Evolutionary conservation across 2,113 vertebrate genomes (phyloP).

Genomic region (Erythrocercus mccallii): DNA sequence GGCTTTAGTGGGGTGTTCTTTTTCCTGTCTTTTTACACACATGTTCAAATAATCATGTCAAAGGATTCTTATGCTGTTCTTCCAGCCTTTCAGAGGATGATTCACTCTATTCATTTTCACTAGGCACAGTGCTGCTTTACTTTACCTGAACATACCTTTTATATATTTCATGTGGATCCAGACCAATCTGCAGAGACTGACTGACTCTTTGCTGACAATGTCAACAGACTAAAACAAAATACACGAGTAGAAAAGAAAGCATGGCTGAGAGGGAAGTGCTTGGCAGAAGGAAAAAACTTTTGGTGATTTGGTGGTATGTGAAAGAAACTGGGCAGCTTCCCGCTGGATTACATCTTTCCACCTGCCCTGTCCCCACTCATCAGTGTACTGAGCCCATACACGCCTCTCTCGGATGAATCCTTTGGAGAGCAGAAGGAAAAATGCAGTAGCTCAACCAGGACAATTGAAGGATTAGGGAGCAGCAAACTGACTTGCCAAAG

Average conservation of each 20-base stretch:
- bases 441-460: not conserved
- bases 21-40: slow-evolving; percentile 49
- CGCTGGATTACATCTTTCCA: not conserved
- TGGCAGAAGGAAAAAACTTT: slow-evolving; percentile 1
- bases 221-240: slow-evolving; percentile 59
- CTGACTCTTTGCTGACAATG: slow-evolving; percentile 18
- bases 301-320: slow-evolving; percentile 1
- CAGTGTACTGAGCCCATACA: not conserved
- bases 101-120: slow-evolving; percentile 58
- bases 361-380: not conserved
- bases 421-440: not conserved
- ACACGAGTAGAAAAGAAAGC: not conserved
- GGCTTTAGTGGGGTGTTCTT: slow-evolving; percentile 30
- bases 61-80: slow-evolving; percentile 39
- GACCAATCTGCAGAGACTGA: not conserved
- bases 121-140: slow-evolving; percentile 13
- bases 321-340: slow-evolving; percentile 12
- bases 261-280: not conserved
- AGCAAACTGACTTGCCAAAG: not conserved
- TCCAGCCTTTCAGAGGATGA: slow-evolving; percentile 61
- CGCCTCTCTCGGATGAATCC: not conserved
- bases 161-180: slow-evolving; percentile 22
- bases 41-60: slow-evolving; percentile 71
- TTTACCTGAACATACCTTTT: not conserved
- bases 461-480: not conserved